phyloP scores from a whole-genome alignment of 2,888 invertebrate species.

The Epistrophella euchroma region DNA sequence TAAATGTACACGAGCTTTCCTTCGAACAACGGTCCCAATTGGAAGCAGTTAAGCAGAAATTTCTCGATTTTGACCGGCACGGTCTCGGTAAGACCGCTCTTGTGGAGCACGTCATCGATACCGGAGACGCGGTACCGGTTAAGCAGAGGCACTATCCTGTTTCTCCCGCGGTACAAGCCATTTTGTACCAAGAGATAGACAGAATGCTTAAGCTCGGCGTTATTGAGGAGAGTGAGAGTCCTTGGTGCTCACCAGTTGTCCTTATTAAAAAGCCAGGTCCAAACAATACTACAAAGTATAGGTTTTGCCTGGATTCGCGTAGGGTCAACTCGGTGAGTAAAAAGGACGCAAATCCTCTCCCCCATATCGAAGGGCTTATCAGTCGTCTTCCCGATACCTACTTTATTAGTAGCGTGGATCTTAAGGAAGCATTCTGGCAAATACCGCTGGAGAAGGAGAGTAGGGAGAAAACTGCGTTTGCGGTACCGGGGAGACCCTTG shows the following conservation, averaged over 20 bases:
- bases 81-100: not conserved
- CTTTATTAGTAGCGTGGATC: not conserved
- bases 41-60: not conserved
- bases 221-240: no score
- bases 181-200: not conserved
- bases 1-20: not conserved
- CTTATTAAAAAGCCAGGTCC: not conserved
- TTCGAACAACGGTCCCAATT: not conserved
- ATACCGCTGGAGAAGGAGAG: not conserved
- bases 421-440: not conserved
- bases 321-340: constrained; percentile 6
- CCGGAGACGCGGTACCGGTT: not conserved
- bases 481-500: not conserved
- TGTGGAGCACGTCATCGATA: constrained; percentile 6
- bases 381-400: not conserved
- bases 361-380: not conserved
- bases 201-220: not conserved
- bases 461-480: not conserved
- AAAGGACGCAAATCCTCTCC: not conserved
- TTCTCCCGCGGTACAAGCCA: not conserved
- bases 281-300: not conserved
- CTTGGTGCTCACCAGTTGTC: not conserved
- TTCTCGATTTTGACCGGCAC: not conserved
- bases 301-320: not conserved
- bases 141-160: constrained; percentile 15